phyloP scores from a whole-genome alignment of 2,113 vertebrate genomes.

The Indicator indicator region DNA sequence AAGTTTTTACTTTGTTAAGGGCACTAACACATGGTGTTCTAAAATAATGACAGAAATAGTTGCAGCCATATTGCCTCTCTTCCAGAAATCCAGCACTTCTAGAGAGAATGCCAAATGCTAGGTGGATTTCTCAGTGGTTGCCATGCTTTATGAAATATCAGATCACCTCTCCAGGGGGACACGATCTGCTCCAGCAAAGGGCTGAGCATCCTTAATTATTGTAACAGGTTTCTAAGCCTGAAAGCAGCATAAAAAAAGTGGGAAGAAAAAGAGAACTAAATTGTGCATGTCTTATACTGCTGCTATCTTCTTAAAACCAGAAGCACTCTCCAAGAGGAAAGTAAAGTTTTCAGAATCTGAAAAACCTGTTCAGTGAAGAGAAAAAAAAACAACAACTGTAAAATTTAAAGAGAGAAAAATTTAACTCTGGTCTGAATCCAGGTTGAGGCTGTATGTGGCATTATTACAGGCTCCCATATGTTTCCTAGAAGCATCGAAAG shows the following conservation, averaged over 20 bases:
- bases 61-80: slow-evolving; percentile 36
- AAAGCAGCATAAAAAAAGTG: background rate
- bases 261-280: background rate
- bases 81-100: background rate
- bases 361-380: background rate
- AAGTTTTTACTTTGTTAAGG: slow-evolving; percentile 4
- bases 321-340: background rate
- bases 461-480: background rate
- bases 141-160: background rate
- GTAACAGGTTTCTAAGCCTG: background rate
- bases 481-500: background rate
- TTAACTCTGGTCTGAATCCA: background rate
- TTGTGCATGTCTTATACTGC: background rate
- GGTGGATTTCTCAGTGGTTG: background rate
- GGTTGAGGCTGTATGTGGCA: background rate
- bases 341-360: background rate
- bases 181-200: background rate
- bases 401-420: background rate
- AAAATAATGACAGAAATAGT: slow-evolving; percentile 46
- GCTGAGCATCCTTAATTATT: background rate
- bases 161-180: background rate
- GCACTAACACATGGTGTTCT: slow-evolving; percentile 36
- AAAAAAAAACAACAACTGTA: background rate
- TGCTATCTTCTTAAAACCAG: background rate
- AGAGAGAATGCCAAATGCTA: slow-evolving; percentile 28